phyloP scores from a whole-genome alignment of 2,888 invertebrate species.

The Brachyopa scutellaris region DNA sequence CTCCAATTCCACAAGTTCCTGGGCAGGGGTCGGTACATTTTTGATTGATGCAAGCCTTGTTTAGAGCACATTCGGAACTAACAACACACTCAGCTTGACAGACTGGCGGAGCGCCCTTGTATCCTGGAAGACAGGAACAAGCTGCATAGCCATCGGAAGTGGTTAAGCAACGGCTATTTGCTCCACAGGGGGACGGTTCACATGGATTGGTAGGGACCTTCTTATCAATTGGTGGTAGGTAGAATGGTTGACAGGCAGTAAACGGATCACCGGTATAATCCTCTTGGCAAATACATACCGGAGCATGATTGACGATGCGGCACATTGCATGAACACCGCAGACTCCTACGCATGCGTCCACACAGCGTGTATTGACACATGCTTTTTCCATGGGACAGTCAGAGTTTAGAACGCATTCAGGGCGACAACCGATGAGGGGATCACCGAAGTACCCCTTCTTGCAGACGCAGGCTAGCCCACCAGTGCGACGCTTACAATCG shows the following conservation, averaged over 20 bases:
- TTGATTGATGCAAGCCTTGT: slow-evolving; percentile 89
- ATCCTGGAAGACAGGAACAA: slow-evolving; percentile 90
- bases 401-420: slow-evolving; percentile 91
- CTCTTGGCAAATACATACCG: slow-evolving; percentile 89
- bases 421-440: slow-evolving; percentile 89
- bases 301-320: slow-evolving; percentile 88
- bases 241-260: slow-evolving; percentile 85
- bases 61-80: slow-evolving; percentile 91
- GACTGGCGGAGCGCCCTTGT: slow-evolving; percentile 90
- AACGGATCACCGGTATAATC: slow-evolving; percentile 90
- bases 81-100: slow-evolving; percentile 93
- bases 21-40: slow-evolving; percentile 92
- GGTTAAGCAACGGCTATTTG: slow-evolving; percentile 89
- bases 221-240: slow-evolving; percentile 79
- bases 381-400: slow-evolving; percentile 88
- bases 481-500: slow-evolving; percentile 85
- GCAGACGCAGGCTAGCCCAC: slow-evolving; percentile 88
- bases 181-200: slow-evolving; percentile 92
- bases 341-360: slow-evolving; percentile 88
- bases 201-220: slow-evolving; percentile 85
- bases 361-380: slow-evolving; percentile 90
- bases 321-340: slow-evolving; percentile 90
- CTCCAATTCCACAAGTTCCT: slow-evolving; percentile 90
- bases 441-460: slow-evolving; percentile 90
- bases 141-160: slow-evolving; percentile 88